Percentiles rank a stretch among this genome's conserved stretches.
Evolutionary conservation across 2,888 invertebrate species (phyloP).

Genomic region (Melinaea menophilus): DNA sequence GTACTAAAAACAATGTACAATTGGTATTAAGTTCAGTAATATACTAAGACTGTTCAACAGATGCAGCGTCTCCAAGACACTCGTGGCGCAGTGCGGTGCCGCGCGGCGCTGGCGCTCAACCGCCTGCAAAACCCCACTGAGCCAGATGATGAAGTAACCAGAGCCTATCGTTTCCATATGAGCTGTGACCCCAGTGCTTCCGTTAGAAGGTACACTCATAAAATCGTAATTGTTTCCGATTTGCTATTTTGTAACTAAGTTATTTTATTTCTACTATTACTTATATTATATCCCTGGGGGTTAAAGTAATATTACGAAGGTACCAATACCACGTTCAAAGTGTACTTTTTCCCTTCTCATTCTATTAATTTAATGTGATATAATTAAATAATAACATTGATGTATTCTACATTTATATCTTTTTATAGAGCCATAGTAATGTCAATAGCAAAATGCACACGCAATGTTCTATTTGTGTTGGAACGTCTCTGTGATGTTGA

Average conservation of each 20-base stretch:
- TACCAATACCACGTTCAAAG: too few species aligned
- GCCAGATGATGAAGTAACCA: slow-evolving; percentile 85
- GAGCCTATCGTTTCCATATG: slow-evolving; percentile 84
- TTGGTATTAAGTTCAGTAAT: too few species aligned
- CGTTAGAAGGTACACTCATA: slow-evolving; percentile 75
- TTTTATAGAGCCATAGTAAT: slow-evolving; percentile 80
- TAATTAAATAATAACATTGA: too few species aligned
- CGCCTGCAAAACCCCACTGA: slow-evolving; percentile 89
- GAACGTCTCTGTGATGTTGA: slow-evolving; percentile 87
- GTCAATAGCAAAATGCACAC: slow-evolving; percentile 84
- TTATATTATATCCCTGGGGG: too few species aligned
- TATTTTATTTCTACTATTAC: too few species aligned
- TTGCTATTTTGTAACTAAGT: too few species aligned
- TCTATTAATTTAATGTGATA: too few species aligned
- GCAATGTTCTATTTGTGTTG: slow-evolving; percentile 83
- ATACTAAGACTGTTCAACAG: slow-evolving; percentile 33
- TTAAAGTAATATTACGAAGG: too few species aligned
- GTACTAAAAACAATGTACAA: too few species aligned
- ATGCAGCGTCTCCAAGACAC: slow-evolving; percentile 80
- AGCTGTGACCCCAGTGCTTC: slow-evolving; percentile 86
- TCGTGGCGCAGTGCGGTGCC: slow-evolving; percentile 85
- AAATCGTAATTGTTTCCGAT: neutral
- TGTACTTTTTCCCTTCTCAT: too few species aligned
- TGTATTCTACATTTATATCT: neutral
- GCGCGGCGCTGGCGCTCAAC: slow-evolving; percentile 87